These are phyloP conservation scores for Callosobruchus maculatus DNA, from an alignment of 2,888 invertebrate genomes.

Conservation along the genomic window DNA sequence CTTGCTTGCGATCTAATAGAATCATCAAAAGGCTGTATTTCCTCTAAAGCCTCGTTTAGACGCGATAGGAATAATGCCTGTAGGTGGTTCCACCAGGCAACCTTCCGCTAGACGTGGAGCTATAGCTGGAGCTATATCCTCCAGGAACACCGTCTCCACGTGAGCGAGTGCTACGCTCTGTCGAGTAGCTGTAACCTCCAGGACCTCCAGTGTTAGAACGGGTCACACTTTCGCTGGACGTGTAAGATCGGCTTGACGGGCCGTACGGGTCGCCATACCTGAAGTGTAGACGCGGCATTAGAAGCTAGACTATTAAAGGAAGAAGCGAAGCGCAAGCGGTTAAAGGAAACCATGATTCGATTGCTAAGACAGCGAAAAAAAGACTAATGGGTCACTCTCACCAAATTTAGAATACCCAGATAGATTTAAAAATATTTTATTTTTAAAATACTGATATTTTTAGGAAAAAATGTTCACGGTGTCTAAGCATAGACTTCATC, in stretches of 20 bases:
- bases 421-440: too few relatives aligned
- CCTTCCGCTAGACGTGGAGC: slow-evolving; percentile 72
- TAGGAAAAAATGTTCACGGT: too few relatives aligned
- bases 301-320: too few relatives aligned
- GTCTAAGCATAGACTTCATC: too few relatives aligned
- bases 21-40: too few relatives aligned
- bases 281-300: neutral
- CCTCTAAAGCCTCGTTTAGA: slow-evolving; percentile 51
- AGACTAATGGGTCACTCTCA: too few relatives aligned
- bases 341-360: too few relatives aligned
- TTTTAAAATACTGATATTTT: too few relatives aligned
- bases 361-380: too few relatives aligned
- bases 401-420: too few relatives aligned
- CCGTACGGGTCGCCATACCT: slow-evolving; percentile 55
- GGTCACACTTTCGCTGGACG: slow-evolving; percentile 64
- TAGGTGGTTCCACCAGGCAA: slow-evolving; percentile 79
- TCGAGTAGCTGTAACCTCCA: slow-evolving; percentile 66
- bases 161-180: slow-evolving; percentile 69
- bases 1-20: too few relatives aligned
- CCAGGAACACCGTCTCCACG: slow-evolving; percentile 67
- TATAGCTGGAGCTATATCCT: slow-evolving; percentile 75
- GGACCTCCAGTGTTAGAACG: slow-evolving; percentile 63
- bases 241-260: slow-evolving; percentile 64
- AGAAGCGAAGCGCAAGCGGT: too few relatives aligned
- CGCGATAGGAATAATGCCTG: slow-evolving; percentile 84